Percentiles rank a stretch among this genome's conserved stretches.
Evolutionary conservation across 2,797 vertebrate species (phyloP).

Genomic region (Schizothorax lantsangensis): DNA sequence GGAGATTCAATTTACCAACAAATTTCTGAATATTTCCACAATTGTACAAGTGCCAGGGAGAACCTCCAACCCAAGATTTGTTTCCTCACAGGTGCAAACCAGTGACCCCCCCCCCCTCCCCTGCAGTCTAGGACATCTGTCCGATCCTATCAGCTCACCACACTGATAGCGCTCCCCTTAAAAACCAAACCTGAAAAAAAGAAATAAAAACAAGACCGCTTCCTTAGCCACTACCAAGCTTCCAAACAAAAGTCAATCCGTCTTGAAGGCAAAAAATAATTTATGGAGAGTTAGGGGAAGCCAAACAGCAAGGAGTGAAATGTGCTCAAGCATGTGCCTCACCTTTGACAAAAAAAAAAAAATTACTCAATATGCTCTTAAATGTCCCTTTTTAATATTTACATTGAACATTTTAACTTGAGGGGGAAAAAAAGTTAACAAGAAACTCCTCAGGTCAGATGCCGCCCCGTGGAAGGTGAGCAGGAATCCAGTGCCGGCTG

Average conservation of each 20-base stretch:
- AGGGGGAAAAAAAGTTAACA: slow-evolving; percentile 52
- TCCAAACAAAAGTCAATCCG: slow-evolving; percentile 71
- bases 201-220: slow-evolving; percentile 63
- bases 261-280: slow-evolving; percentile 65
- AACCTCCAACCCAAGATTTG: slow-evolving; percentile 72
- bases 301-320: slow-evolving; percentile 67
- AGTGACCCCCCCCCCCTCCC: slow-evolving; percentile 62
- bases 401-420: slow-evolving; percentile 83
- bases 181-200: slow-evolving; percentile 64
- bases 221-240: slow-evolving; percentile 72
- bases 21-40: slow-evolving; percentile 80
- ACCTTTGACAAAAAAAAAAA: slow-evolving; percentile 54
- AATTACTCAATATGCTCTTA: slow-evolving; percentile 36
- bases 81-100: slow-evolving; percentile 72
- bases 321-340: slow-evolving; percentile 71
- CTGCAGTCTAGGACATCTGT: slow-evolving; percentile 59
- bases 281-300: slow-evolving; percentile 67
- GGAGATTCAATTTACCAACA: slow-evolving; percentile 78
- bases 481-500: slow-evolving; percentile 80
- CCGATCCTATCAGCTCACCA: slow-evolving; percentile 63
- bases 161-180: slow-evolving; percentile 69
- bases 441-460: slow-evolving; percentile 68
- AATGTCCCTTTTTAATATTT: slow-evolving; percentile 88
- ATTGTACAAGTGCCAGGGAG: slow-evolving; percentile 87
- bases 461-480: slow-evolving; percentile 71